These are phyloP conservation scores for Syndactyla subalaris DNA, from an alignment of 2,797 vertebrate species.

Conservation along the genomic window DNA sequence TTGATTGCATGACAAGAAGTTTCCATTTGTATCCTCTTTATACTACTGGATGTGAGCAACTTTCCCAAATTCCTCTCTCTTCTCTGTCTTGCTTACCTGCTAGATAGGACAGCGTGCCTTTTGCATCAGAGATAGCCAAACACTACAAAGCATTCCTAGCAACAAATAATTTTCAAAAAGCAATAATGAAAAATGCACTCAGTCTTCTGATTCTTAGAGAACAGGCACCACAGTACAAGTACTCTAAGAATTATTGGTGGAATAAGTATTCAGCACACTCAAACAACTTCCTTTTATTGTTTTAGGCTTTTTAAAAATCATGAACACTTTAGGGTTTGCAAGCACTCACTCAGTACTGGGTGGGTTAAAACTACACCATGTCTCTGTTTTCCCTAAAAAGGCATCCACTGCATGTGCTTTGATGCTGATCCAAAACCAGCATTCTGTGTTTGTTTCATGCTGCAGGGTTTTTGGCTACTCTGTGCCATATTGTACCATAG, in stretches of 20 bases:
- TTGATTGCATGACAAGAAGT: background rate
- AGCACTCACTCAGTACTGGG: background rate
- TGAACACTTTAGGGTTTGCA: background rate
- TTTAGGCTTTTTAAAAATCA: constrained; percentile 30
- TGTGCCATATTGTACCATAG: constrained; percentile 13
- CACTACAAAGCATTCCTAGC: background rate
- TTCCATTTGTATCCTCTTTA: background rate
- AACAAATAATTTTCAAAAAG: background rate
- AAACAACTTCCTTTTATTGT: background rate
- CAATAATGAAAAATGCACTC: background rate
- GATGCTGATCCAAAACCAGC: background rate
- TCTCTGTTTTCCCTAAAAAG: constrained; percentile 24
- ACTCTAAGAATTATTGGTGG: background rate
- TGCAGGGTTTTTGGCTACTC: constrained; percentile 46
- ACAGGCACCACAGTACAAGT: background rate
- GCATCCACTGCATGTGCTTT: background rate
- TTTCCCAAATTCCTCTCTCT: background rate
- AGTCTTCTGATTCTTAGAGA: background rate
- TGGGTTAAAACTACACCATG: constrained; percentile 22
- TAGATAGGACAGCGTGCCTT: background rate
- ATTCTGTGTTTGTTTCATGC: constrained; percentile 32
- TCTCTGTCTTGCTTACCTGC: background rate
- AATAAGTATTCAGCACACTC: constrained; percentile 5
- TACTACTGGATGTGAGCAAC: background rate
- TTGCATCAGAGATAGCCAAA: background rate